Evolutionary conservation across 2,888 invertebrate species (phyloP), one percentile per base, ranked within the genome.

Genomic region (Nowickia ferox): DNA sequence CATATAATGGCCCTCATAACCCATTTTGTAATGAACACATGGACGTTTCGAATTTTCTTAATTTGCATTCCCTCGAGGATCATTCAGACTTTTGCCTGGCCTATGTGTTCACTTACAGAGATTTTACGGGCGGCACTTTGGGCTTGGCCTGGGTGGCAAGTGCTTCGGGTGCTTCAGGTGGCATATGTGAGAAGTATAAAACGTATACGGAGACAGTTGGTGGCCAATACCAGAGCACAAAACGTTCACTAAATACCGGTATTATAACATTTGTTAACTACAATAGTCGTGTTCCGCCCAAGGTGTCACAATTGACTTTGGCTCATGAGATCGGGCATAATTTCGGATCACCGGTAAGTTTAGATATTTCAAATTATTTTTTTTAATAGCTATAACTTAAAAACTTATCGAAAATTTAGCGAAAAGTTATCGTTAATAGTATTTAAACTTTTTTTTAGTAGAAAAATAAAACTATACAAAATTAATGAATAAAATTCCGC

Each of bases 311-410:
- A 92, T 93, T 99, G 85, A 99, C 99, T 1, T 94, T 99, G 88
- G 99, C 99, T 1, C 99, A 99, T 93, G 99, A 99, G 93, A 97
- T 97, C 89, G 99, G 99, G 4, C 99, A 99, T 92, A 99, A 99
- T 93, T 99, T 99, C 93, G 99, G 99, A 82, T 98, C 98, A 84
- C 98, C 98, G 92, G 98, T 98, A 93, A 94, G 95, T 94, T 68
- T 17, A 53, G 6, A 22, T 48, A 11, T 42, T 10, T 53, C 0
- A 13, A 19, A n/a, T 44, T 13, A 17, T 13, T 10, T 40, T 10
- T 30, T 22, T 19, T 3, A 3, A 13, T 9, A 9, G 59, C 30
- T n/a, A 4, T 9, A 51, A 30, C 55, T 13, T 22, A 57, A 57
- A 57, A 11, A 57, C 13, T 22, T 57, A 30, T 30, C 2, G 30